These are phyloP conservation scores for Tachina lurida DNA, from an alignment of 2,888 invertebrate species.

Conservation along the genomic window DNA sequence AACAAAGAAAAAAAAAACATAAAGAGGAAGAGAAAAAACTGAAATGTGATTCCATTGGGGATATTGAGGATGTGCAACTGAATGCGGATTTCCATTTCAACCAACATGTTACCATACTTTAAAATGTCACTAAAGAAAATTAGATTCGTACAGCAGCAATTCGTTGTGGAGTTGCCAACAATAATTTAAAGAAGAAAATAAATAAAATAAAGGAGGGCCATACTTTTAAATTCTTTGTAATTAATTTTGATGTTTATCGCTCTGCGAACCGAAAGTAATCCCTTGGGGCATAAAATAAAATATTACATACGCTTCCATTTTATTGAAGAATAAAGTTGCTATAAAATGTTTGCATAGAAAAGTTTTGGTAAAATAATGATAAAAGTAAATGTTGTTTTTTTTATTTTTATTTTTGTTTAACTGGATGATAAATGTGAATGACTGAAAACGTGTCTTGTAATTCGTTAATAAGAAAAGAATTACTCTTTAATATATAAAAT, in stretches of 20 bases:
- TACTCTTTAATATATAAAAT: too few relatives aligned
- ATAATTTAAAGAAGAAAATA: not conserved
- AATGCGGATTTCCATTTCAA: slow-evolving; percentile 60
- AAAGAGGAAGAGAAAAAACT: not conserved
- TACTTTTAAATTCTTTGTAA: slow-evolving; percentile 8
- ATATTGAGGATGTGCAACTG: slow-evolving; percentile 46
- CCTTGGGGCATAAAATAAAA: not conserved
- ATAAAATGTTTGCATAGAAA: too few relatives aligned
- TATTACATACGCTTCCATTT: not conserved
- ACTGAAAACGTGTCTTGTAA: too few relatives aligned
- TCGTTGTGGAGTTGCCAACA: slow-evolving; percentile 14
- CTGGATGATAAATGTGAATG: too few relatives aligned
- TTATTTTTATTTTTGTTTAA: too few relatives aligned
- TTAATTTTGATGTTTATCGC: not conserved
- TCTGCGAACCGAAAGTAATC: not conserved
- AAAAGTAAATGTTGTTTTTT: too few relatives aligned
- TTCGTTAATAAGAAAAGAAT: too few relatives aligned
- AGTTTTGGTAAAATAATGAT: too few relatives aligned
- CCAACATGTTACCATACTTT: slow-evolving; percentile 45
- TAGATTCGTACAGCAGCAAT: not conserved
- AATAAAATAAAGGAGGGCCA: not conserved
- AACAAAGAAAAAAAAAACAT: not conserved
- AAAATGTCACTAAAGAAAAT: slow-evolving; percentile 31
- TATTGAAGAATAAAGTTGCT: too few relatives aligned
- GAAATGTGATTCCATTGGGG: slow-evolving; percentile 45